Evolutionary conservation across 2,888 invertebrate genomes (phyloP), one percentile per base, ranked within the genome.

Genomic region (Ypsolopha scabrella): DNA sequence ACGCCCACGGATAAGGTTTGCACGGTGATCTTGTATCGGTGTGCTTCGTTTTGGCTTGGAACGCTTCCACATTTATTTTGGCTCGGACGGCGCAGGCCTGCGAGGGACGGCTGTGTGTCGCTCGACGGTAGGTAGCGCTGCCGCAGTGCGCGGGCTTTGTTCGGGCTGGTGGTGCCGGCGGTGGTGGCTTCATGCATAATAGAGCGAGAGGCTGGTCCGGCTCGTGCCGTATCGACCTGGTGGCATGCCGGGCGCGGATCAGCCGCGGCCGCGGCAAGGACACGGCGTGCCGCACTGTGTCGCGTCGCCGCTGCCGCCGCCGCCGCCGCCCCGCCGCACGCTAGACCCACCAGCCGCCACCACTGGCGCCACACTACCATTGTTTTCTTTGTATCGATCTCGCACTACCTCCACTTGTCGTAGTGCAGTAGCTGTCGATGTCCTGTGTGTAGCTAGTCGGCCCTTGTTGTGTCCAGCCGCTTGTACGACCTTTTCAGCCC

Each of bases 151-250:
- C 70, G 72, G 68, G 68, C 66, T 77, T 78, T 77, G 80, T 80
- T 70, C 70, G 67, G 63, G 69, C 67, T 68, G 69, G 72, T 67
- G 72, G 68, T 66, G 71, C 65, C 59, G 67, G 61, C 56, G 65
- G 66, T 62, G 62, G 53, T 55, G 57, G 55, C 51, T 13, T 13
- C 7, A 14, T 82, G 80, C 83, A 82, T 82, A 79, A 80, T 80
- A 79, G 77, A 81, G 54, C 68, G 75, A 75, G 78, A 79, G 80
- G 75, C 77, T 79, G 80, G 68, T 71, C 70, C 72, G 67, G 82
- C 85, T 71, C 70, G 72, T 67, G 82, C 85, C 79, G 80, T 81
- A 86, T 85, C 87, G 86, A 86, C 87, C 86, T 77, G 68, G 68
- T 86, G 77, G 81, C 80, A 80, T 80, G 81, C 75, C 80, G 72